Conservation (phyloP, 1,140 invertebrate genomes). For the Theocolax elegans region DNA sequence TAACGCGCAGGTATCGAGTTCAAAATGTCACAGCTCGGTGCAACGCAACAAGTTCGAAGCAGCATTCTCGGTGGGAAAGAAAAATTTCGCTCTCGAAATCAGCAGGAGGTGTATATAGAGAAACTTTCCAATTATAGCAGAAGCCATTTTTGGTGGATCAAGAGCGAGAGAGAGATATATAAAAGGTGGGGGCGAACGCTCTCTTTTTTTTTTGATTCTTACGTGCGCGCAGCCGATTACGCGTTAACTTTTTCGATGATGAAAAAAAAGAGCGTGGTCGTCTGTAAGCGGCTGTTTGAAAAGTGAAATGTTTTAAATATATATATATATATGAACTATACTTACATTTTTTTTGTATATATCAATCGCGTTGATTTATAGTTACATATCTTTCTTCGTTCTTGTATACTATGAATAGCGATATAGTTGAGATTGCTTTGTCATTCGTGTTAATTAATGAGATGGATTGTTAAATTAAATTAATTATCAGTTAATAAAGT, state of each 20-base stretch:
- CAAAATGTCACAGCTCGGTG: conserved; percentile 14
- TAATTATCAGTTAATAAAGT: no score
- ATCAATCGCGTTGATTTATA: no score
- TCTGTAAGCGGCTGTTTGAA: no score
- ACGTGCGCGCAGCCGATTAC: neutral
- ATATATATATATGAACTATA: no score
- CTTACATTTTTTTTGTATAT: no score
- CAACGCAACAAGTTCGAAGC: neutral
- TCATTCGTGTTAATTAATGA: no score
- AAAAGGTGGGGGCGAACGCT: neutral
- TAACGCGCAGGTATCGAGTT: conserved; percentile 4
- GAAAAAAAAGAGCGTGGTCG: neutral
- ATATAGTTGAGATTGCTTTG: no score
- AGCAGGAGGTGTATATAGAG: neutral
- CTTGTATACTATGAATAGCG: no score
- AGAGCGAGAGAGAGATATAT: neutral
- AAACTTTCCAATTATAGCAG: conserved; percentile 39
- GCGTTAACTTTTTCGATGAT: conserved; percentile 7
- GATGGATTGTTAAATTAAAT: no score
- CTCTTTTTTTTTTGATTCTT: conserved; percentile 2
- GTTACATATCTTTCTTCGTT: no score
- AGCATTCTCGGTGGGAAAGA: conserved; percentile 8
- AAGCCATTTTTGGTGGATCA: conserved; percentile 25
- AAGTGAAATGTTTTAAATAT: no score
- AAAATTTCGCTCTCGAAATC: conserved; percentile 35